phyloP scores from a whole-genome alignment of 2,888 invertebrate genomes.

The Phymatocera aterrima region DNA sequence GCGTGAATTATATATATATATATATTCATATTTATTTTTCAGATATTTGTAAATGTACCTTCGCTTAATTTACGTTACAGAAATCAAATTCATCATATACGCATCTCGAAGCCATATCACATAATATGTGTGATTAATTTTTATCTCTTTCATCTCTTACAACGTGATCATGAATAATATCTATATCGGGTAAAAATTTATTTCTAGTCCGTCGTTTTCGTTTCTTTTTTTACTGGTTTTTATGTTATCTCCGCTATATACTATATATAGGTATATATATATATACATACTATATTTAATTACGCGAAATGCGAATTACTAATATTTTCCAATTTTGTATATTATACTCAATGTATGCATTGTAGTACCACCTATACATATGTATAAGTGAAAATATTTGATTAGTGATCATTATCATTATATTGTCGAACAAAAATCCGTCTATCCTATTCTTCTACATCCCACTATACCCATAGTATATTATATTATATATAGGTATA shows the following conservation, averaged over 20 bases:
- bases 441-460: constrained; percentile 61
- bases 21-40: not conserved
- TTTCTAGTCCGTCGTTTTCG: constrained; percentile 29
- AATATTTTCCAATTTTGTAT: not conserved
- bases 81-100: too few species aligned
- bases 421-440: constrained; percentile 54
- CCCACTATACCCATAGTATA: constrained; percentile 60
- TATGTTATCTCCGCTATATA: too few species aligned
- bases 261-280: constrained; percentile 13
- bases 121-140: too few species aligned
- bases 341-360: too few species aligned
- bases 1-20: not conserved
- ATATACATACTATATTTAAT: not conserved
- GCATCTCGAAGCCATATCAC: too few species aligned
- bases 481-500: too few species aligned
- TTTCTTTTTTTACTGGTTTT: not conserved
- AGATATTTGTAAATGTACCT: not conserved
- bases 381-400: constrained; percentile 12
- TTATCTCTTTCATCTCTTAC: too few species aligned
- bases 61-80: not conserved
- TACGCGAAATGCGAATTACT: constrained; percentile 18
- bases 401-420: not conserved
- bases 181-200: constrained; percentile 36
- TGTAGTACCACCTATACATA: too few species aligned
- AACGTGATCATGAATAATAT: too few species aligned